Evolutionary conservation across 2,797 vertebrate species (phyloP).

Genomic region (Peromyscus melanophrys): DNA sequence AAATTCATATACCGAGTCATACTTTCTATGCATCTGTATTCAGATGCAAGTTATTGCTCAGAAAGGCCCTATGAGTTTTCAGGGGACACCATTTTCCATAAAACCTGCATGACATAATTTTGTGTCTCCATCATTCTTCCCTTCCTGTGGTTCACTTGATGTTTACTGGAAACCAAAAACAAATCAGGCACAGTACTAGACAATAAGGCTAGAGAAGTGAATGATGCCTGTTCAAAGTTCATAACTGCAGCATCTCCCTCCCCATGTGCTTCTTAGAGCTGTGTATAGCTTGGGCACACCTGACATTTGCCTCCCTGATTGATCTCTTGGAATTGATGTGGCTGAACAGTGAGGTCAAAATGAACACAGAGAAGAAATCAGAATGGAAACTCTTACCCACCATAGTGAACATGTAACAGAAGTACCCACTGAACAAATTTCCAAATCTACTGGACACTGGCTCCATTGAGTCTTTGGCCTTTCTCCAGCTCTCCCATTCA

Average conservation of each 20-base stretch:
- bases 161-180: not conserved
- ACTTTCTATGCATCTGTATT: conserved; percentile 71
- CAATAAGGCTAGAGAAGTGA: conserved; percentile 10
- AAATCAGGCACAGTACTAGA: not conserved
- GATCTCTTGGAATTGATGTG: not conserved
- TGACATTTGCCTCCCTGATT: not conserved
- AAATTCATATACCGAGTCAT: conserved; percentile 63
- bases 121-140: conserved; percentile 9
- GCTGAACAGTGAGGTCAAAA: not conserved
- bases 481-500: not conserved
- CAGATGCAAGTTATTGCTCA: conserved; percentile 45
- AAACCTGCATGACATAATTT: conserved; percentile 46
- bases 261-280: not conserved
- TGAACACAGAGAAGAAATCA: not conserved
- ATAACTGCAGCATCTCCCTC: not conserved
- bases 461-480: not conserved
- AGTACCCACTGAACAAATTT: not conserved
- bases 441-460: not conserved
- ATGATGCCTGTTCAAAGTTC: not conserved
- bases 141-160: conserved; percentile 5
- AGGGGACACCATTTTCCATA: conserved; percentile 42
- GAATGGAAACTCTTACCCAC: not conserved
- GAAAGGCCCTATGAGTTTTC: conserved; percentile 52
- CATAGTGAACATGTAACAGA: not conserved
- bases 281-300: not conserved